These are phyloP conservation scores for Drosophila prosaltans DNA, from an alignment of 1,140 invertebrate species.

Conservation along the genomic window DNA sequence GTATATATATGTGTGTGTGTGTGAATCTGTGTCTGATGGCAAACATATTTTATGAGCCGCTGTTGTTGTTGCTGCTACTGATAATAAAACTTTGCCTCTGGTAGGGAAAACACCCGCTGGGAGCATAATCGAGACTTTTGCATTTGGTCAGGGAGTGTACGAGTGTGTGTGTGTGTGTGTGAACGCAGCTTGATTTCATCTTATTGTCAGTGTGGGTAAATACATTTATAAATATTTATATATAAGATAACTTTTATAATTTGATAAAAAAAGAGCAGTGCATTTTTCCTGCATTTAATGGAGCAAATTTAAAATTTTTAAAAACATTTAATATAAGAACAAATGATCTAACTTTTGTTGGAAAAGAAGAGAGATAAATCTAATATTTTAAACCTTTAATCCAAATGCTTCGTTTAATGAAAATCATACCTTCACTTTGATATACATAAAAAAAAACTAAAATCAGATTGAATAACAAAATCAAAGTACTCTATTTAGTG, in stretches of 20 bases:
- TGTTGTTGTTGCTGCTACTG: constrained; percentile 52
- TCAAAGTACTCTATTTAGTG: neutral
- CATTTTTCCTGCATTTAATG: neutral
- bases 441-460: neutral
- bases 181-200: constrained; percentile 40
- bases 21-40: constrained; percentile 56
- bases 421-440: too few species aligned
- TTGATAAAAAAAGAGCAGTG: neutral
- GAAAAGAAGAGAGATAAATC: too few species aligned
- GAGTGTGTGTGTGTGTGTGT: constrained; percentile 19
- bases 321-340: too few species aligned
- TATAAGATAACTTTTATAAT: neutral
- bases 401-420: too few species aligned
- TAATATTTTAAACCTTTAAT: too few species aligned
- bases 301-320: too few species aligned
- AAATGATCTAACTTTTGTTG: too few species aligned
- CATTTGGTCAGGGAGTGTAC: constrained; percentile 48
- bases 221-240: constrained; percentile 5
- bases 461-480: neutral
- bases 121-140: constrained; percentile 75
- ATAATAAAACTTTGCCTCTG: constrained; percentile 75
- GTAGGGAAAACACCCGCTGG: constrained; percentile 67
- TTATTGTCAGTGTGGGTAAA: constrained; percentile 7
- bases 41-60: constrained; percentile 78
- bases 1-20: constrained; percentile 20